These are phyloP conservation scores for Exocentrus adspersus DNA, from an alignment of 2,888 invertebrate genomes.

Conservation along the genomic window DNA sequence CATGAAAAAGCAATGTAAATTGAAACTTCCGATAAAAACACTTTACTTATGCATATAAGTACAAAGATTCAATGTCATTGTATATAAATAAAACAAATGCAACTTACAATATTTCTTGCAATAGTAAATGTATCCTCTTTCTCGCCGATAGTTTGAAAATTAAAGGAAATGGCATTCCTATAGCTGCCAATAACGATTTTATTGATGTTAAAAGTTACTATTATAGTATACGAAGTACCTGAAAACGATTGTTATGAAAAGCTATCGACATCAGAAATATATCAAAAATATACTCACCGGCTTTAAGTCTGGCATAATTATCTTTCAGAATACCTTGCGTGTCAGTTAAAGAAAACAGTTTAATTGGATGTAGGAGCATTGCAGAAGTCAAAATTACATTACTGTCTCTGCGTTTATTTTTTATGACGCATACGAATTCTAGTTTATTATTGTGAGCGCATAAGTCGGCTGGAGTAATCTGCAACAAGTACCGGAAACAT, in stretches of 20 bases:
- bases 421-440: conserved; percentile 46
- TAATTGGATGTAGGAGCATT: conserved; percentile 45
- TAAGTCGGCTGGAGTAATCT: conserved; percentile 45
- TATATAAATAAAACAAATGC: too few species aligned
- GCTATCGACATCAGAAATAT: too few species aligned
- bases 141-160: conserved; percentile 56
- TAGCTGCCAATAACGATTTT: conserved; percentile 61
- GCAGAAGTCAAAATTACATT: conserved; percentile 40
- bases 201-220: conserved; percentile 51
- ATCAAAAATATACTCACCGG: too few species aligned
- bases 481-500: conserved; percentile 12
- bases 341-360: conserved; percentile 35
- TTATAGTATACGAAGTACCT: conserved; percentile 55
- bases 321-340: conserved; percentile 32
- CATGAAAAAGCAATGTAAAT: too few species aligned
- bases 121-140: conserved; percentile 58
- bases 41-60: too few species aligned
- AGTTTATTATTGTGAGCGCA: conserved; percentile 39
- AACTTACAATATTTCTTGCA: conserved; percentile 64
- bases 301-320: too few species aligned
- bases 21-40: too few species aligned
- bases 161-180: conserved; percentile 65
- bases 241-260: too few species aligned
- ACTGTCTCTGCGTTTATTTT: conserved; percentile 41
- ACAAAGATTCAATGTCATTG: too few species aligned